phyloP scores from a whole-genome alignment of 1,140 invertebrate species.

The Conopomorpha cramerella region DNA sequence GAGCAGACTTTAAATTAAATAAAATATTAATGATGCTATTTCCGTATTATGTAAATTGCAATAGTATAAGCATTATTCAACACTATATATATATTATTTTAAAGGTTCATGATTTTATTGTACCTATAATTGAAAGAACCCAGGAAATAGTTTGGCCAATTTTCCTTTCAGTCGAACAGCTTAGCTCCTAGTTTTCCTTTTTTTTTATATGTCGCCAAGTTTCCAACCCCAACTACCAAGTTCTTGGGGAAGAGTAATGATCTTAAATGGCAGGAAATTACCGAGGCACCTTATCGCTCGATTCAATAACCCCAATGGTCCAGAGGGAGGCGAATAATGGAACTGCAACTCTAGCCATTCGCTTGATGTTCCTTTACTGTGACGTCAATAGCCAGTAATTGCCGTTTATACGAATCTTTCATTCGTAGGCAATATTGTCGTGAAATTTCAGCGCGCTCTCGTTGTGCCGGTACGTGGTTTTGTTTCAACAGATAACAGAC shows the following conservation, averaged over 20 bases:
- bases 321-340: constrained; percentile 40
- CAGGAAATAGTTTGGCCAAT: constrained; percentile 1
- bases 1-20: too few relatives aligned
- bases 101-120: too few relatives aligned
- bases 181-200: background rate
- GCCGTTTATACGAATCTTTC: constrained; percentile 24
- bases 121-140: background rate
- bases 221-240: constrained; percentile 22
- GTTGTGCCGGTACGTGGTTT: constrained; percentile 1
- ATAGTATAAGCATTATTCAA: too few relatives aligned
- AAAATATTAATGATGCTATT: too few relatives aligned
- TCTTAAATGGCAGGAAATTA: constrained; percentile 57
- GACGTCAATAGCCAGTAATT: constrained; percentile 40
- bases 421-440: too few relatives aligned
- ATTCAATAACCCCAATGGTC: constrained; percentile 50
- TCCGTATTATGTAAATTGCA: too few relatives aligned
- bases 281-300: constrained; percentile 46
- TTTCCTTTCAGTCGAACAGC: background rate
- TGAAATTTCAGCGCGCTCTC: too few relatives aligned
- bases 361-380: constrained; percentile 24
- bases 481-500: too few relatives aligned
- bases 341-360: constrained; percentile 42
- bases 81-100: too few relatives aligned
- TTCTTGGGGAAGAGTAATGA: constrained; percentile 49
- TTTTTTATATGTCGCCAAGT: too few relatives aligned